phyloP scores from a whole-genome alignment of 2,113 vertebrate species.

The Nipponia nippon region DNA sequence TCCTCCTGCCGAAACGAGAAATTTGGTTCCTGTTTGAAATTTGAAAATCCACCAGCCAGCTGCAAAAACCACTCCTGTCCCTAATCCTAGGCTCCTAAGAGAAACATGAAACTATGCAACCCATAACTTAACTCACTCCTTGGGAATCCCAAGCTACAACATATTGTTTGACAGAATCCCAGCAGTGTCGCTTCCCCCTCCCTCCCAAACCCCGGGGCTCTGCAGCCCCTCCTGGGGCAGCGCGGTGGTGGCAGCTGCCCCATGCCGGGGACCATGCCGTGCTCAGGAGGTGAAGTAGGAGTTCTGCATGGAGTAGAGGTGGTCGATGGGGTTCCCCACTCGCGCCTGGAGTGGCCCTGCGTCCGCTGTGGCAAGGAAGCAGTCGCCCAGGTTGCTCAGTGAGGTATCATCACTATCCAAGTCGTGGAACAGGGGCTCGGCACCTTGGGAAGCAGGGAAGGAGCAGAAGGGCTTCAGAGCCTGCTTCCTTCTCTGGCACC shows the following conservation, averaged over 20 bases:
- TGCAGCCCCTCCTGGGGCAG: not conserved
- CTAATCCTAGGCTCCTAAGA: constrained; percentile 75
- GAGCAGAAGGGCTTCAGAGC: not conserved
- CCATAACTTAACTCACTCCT: constrained; percentile 65
- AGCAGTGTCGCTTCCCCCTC: constrained; percentile 7
- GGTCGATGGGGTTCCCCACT: constrained; percentile 92
- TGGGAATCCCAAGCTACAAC: constrained; percentile 70
- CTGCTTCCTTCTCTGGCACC: not conserved
- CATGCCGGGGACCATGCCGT: not conserved
- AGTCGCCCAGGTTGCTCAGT: constrained; percentile 84
- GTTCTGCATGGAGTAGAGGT: constrained; percentile 98
- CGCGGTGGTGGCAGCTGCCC: not conserved
- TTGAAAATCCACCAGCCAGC: constrained; percentile 42
- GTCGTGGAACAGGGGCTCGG: constrained; percentile 83
- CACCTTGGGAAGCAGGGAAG: constrained; percentile 74
- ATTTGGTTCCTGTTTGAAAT: not conserved
- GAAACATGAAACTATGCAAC: constrained; percentile 72
- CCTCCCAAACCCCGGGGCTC: not conserved
- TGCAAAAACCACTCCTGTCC: constrained; percentile 36
- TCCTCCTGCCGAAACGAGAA: not conserved
- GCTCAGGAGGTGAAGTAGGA: constrained; percentile 96
- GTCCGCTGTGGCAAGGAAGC: constrained; percentile 81
- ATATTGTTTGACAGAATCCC: constrained; percentile 41
- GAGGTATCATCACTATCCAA: constrained; percentile 84
- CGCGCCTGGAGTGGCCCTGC: constrained; percentile 77